Evolutionary conservation across 1,140 invertebrate genomes (phyloP), one percentile per base, ranked within the genome.

Genomic region (Lordiphosa clarofinis): DNA sequence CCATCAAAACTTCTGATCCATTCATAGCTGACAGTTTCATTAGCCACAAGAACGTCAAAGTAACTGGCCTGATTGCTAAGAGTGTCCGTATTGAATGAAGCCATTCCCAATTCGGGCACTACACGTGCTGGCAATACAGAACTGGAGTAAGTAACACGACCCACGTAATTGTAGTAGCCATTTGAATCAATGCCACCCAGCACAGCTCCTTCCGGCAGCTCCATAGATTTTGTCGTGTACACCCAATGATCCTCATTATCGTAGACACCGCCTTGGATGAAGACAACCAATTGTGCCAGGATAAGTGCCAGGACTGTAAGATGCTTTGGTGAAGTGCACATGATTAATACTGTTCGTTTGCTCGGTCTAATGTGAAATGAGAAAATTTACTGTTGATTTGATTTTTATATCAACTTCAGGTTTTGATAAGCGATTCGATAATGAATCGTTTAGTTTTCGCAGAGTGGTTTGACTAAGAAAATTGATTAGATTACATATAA

Each of bases 1-100:
- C 75, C 75, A 42, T 79, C 75, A 31, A 33, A 79, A 40, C 74
- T 79, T 28, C 52, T 59, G 10, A 55, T 15, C 75, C 75, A 79
- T 1, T 66, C 4, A 19, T 79, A 79, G 47, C 43, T 62, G 3
- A 78, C 31, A 7, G 73, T 78, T 31, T 24, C 53, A 12, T 78
- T 78, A 56, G 21, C 11, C 4, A 73, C 54, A 28, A 78, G 38
- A 1, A 78, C 13, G 6, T 63, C 59, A n/a, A 58, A 78, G 31
- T 21, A 6, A 38, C 7, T 0, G 35, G 49, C 9, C 0, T 38
- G 6, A 35, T 33, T 47, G 4, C 13, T 49, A 0, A 52, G 0
- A 0, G 24, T 28, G 0, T 78, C 64, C 4, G 54, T 70, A 15
- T 79, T 78, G 12, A 9, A 79, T 10, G 53, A 52, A 4, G 64